Conservation (phyloP, 2,797 vertebrate species). For the Cossypha niveicapilla region DNA sequence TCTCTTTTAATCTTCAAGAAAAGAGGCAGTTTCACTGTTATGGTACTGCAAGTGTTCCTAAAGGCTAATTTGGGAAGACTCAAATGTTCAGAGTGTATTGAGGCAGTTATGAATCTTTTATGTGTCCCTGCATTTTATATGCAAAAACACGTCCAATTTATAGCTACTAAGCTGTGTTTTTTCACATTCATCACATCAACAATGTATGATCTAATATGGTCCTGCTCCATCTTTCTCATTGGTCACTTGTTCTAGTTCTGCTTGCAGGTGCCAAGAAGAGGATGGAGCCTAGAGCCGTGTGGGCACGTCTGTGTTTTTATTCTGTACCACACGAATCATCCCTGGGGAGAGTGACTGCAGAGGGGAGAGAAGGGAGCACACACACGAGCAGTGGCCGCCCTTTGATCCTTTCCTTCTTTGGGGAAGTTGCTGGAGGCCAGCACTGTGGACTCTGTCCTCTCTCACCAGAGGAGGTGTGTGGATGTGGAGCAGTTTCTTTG, state of each 20-base stretch:
- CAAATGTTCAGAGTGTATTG: not conserved
- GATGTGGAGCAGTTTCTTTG: too few relatives aligned
- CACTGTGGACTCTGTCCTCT: rapidly evolving
- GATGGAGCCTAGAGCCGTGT: rapidly evolving
- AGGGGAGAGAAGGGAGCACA: rapidly evolving
- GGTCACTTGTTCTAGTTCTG: not conserved
- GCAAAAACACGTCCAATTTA: not conserved
- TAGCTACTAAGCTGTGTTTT: not conserved
- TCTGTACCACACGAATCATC: rapidly evolving
- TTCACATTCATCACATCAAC: not conserved
- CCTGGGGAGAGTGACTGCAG: not conserved
- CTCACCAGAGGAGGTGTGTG: rapidly evolving
- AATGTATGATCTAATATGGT: not conserved
- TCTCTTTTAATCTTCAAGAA: not conserved
- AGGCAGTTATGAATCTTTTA: not conserved
- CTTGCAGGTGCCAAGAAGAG: not conserved
- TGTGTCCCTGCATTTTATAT: not conserved
- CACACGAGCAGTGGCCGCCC: rapidly evolving
- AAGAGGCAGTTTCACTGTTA: not conserved
- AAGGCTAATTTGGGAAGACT: not conserved
- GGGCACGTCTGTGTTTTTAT: rapidly evolving
- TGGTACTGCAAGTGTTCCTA: not conserved
- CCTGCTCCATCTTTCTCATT: not conserved
- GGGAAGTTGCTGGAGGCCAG: not conserved
- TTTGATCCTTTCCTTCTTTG: not conserved